Evolutionary conservation across 2,797 vertebrate genomes (phyloP).

Genomic region (Sus cebifrons): DNA sequence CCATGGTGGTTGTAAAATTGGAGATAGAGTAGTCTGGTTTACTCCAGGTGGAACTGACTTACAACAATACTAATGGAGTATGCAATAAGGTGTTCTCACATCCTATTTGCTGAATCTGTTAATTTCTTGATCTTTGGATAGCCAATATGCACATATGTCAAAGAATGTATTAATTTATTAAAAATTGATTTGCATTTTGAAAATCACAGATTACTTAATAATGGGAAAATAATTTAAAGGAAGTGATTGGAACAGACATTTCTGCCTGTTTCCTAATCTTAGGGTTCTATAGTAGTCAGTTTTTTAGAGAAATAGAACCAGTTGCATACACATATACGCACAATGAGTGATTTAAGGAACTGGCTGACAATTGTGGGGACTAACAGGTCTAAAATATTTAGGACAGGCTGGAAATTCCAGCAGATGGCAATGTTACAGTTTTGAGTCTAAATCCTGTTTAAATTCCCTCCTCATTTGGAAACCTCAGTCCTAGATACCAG

Average conservation of each 20-base stretch:
- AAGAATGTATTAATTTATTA: background rate
- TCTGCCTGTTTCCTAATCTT: background rate
- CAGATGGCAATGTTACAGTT: background rate
- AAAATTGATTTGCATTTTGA: constrained; percentile 16
- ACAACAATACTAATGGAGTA: constrained; percentile 1
- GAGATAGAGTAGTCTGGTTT: background rate
- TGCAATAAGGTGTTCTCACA: background rate
- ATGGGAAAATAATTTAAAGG: background rate
- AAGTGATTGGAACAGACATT: background rate
- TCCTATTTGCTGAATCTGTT: constrained; percentile 2
- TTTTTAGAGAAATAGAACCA: background rate
- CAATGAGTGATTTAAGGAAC: background rate
- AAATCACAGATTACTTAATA: constrained; percentile 44
- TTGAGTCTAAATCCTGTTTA: background rate
- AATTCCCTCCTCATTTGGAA: background rate
- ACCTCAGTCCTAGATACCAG: background rate
- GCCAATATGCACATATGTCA: background rate
- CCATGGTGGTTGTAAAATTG: background rate
- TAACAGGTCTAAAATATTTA: background rate
- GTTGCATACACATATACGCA: background rate
- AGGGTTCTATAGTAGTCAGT: background rate
- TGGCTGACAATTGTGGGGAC: background rate
- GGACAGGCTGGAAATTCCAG: background rate
- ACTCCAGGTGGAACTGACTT: constrained; percentile 25
- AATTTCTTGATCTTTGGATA: constrained; percentile 31